Base-by-base conservation (phyloP, 2,797 vertebrate genomes). In the Notolepis coatsorum region DNA sequence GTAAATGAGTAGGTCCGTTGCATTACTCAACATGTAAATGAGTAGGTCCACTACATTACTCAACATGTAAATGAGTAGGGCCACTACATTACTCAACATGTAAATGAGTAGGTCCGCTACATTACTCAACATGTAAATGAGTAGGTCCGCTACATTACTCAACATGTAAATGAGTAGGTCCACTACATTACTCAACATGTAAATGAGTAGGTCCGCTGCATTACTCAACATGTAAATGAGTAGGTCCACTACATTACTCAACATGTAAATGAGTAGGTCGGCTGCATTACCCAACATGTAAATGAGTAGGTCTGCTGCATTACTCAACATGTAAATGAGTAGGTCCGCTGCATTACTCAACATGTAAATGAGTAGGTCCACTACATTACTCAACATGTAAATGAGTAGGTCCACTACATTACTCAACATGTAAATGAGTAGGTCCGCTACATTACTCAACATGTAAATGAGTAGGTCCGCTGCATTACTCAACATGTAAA, bases 11-110 rank as follows among this genome's bases (percentile, higher is more conserved):
- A n/a, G n/a, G n/a, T n/a, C 37, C 17, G 24, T n/a, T 49, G 48
- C 48, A 58, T 63, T 56, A 27, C 57, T 65, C 3, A 64, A 49
- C 39, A 43, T 48, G 25, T 47, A 61, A 17, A 15, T 25, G 10
- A n/a, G n/a, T n/a, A n/a, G n/a, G n/a, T n/a, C 37, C 17, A 21
- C n/a, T 49, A 45, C 48, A 58, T 63, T 56, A 27, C 57, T 65
- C 3, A 64, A 49, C 39, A 43, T 48, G 25, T 47, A 61, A 17
- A 15, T 25, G 10, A n/a, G n/a, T n/a, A n/a, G n/a, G n/a, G n/a
- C 37, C 17, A 21, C n/a, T 49, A 45, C 48, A 58, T 63, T 56
- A 27, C 57, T 65, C 3, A 64, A 49, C 39, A 43, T 48, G 25
- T 47, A 61, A 17, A 15, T 25, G 10, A n/a, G n/a, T n/a, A n/a